Evolutionary conservation across 2,888 invertebrate species (phyloP).

Genomic region (Nomada ruficornis): DNA sequence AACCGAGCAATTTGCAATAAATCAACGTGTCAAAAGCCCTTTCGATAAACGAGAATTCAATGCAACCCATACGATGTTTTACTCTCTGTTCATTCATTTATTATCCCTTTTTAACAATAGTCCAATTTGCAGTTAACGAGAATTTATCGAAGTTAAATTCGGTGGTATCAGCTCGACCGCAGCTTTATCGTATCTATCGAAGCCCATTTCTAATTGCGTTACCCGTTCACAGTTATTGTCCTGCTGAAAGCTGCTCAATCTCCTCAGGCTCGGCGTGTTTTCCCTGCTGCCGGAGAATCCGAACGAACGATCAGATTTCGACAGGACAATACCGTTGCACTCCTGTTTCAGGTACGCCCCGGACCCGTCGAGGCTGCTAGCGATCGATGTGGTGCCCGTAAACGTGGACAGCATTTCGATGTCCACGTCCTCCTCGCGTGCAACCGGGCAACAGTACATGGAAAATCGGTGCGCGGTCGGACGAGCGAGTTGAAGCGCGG

Average conservation of each 20-base stretch:
- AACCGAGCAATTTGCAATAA: conserved; percentile 75
- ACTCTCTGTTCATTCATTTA: too few species aligned
- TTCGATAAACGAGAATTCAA: neutral
- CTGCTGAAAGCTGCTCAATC: conserved; percentile 83
- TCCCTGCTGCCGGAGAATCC: conserved; percentile 84
- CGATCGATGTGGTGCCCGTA: conserved; percentile 77
- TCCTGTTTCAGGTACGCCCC: conserved; percentile 75
- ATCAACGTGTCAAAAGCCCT: neutral
- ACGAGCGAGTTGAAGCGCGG: conserved; percentile 88
- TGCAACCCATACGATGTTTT: too few species aligned
- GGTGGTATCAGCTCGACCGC: neutral
- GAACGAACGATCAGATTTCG: conserved; percentile 74
- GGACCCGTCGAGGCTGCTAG: conserved; percentile 82
- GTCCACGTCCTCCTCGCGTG: conserved; percentile 85
- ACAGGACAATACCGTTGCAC: conserved; percentile 73
- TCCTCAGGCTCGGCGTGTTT: conserved; percentile 86
- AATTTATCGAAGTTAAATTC: too few species aligned
- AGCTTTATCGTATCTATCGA: neutral
- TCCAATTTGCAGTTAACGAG: too few species aligned
- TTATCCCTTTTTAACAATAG: too few species aligned
- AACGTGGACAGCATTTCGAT: conserved; percentile 76
- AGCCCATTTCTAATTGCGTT: conserved; percentile 29
- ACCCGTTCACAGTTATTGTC: conserved; percentile 70
- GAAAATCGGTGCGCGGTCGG: conserved; percentile 88
- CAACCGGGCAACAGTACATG: conserved; percentile 88